Percentiles rank a stretch among this genome's conserved stretches.
These are phyloP conservation scores for Ictalurus furcatus DNA, from an alignment of 2,113 vertebrate species.

Conservation along the genomic window DNA sequence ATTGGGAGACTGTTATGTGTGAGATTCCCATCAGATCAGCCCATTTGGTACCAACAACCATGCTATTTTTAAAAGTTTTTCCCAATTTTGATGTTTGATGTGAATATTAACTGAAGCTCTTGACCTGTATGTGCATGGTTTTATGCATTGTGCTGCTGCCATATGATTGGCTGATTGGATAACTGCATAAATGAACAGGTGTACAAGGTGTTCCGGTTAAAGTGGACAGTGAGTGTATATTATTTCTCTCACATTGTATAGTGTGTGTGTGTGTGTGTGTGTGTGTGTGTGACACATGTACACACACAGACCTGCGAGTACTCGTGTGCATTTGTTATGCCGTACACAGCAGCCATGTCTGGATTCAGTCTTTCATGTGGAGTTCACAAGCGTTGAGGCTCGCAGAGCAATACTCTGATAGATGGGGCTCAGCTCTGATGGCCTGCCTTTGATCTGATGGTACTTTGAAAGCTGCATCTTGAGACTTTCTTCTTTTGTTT, in stretches of 20 bases:
- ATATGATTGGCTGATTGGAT: neutral
- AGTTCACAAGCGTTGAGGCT: slow-evolving; percentile 20
- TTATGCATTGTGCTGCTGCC: neutral
- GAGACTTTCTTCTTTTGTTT: slow-evolving; percentile 20
- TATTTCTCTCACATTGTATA: neutral
- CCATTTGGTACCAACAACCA: no score
- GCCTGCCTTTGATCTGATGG: slow-evolving; percentile 46
- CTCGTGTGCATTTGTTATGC: slow-evolving; percentile 37
- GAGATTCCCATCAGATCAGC: no score
- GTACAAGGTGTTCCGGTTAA: neutral
- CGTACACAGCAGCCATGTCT: slow-evolving; percentile 16
- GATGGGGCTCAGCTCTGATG: slow-evolving; percentile 22
- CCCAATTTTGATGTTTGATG: no score
- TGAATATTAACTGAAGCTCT: neutral
- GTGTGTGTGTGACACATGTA: neutral
- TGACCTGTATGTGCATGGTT: neutral
- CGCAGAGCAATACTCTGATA: slow-evolving; percentile 35
- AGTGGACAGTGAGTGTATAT: neutral
- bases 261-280: neutral
- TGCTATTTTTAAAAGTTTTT: no score
- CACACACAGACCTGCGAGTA: neutral
- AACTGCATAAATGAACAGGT: neutral
- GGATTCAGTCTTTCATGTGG: slow-evolving; percentile 17
- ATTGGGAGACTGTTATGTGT: no score
- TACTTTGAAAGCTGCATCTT: slow-evolving; percentile 17